Conservation (phyloP, 2,113 vertebrate genomes). For the Melanerpes formicivorus region DNA sequence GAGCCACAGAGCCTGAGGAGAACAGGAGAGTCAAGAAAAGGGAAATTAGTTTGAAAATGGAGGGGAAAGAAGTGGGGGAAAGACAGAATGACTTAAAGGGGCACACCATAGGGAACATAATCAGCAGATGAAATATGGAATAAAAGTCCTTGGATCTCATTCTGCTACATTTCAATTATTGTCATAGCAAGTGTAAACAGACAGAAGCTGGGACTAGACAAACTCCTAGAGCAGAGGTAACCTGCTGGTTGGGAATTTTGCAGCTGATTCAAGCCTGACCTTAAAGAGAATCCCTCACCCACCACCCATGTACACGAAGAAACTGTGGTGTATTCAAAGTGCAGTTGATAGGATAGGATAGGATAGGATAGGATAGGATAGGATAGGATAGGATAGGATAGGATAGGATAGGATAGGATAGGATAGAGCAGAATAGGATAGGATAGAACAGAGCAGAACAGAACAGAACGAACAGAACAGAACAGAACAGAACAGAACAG, state of each 20-base stretch:
- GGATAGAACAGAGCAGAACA: too few relatives aligned
- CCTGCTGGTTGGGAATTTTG: neutral
- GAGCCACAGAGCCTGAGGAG: constrained; percentile 13
- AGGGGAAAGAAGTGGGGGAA: neutral
- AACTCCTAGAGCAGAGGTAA: neutral
- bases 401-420: too few relatives aligned
- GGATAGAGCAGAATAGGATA: too few relatives aligned
- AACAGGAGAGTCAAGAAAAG: constrained; percentile 43
- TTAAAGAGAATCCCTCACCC: neutral
- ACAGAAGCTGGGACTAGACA: neutral
- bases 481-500: too few relatives aligned
- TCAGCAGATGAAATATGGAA: constrained; percentile 33
- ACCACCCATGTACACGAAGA: fast-evolving
- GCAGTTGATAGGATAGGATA: neutral
- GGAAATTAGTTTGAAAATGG: constrained; percentile 8
- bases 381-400: too few relatives aligned
- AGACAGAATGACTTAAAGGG: constrained; percentile 25
- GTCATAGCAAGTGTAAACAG: neutral
- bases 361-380: too few relatives aligned
- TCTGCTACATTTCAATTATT: neutral
- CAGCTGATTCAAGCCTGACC: neutral
- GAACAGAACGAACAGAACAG: too few relatives aligned
- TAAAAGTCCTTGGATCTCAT: neutral
- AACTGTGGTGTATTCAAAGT: neutral
- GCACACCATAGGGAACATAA: neutral